A percentile compares a stretch with the other conserved stretches of the same genome.
Evolutionary conservation across 2,797 vertebrate genomes (phyloP).

Genomic region (Sebastes matsubarae): DNA sequence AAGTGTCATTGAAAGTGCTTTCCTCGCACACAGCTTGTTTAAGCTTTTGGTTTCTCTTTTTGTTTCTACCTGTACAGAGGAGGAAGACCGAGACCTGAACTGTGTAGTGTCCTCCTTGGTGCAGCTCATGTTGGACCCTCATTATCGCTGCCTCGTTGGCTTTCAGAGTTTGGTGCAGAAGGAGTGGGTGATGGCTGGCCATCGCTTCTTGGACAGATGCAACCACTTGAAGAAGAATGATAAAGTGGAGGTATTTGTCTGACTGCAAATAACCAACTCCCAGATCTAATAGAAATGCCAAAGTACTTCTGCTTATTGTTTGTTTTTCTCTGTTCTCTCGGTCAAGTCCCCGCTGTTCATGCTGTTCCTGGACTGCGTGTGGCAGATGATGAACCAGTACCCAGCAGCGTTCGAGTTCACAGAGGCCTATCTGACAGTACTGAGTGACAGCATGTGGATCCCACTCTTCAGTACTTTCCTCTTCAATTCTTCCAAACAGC

Average conservation of each 20-base stretch:
- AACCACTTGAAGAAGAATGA: constrained; percentile 96
- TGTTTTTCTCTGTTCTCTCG: neutral
- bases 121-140: constrained; percentile 96
- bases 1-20: neutral
- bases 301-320: neutral
- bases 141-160: constrained; percentile 90
- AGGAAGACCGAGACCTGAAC: constrained; percentile 94
- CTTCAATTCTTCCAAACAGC: constrained; percentile 92
- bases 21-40: neutral
- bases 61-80: constrained; percentile 83
- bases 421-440: constrained; percentile 89
- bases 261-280: neutral
- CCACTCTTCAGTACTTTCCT: constrained; percentile 96
- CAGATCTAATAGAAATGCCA: neutral
- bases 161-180: constrained; percentile 98
- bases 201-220: constrained; percentile 94
- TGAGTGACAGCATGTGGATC: constrained; percentile 92
- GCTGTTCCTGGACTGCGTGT: constrained; percentile 95
- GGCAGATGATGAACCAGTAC: constrained; percentile 95
- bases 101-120: constrained; percentile 91
- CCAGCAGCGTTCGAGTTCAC: constrained; percentile 96
- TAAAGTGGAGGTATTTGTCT: constrained; percentile 88
- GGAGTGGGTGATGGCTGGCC: constrained; percentile 98
- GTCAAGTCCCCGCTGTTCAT: constrained; percentile 91
- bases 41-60: neutral